phyloP scores from a whole-genome alignment of 1,140 invertebrate species.

The Trichonephila clavipes region DNA sequence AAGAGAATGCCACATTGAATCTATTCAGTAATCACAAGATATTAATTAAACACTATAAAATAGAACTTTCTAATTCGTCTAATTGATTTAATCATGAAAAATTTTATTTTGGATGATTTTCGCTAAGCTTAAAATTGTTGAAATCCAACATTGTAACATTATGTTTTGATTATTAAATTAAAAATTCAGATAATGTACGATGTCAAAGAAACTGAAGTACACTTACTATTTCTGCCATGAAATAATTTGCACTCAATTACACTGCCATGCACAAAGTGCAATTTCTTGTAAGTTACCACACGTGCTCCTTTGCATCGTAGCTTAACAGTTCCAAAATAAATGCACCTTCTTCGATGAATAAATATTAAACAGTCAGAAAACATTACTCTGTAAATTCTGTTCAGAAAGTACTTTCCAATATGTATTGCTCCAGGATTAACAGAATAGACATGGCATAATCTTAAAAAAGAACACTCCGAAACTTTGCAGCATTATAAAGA shows the following conservation, averaged over 20 bases:
- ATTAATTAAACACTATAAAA: no score
- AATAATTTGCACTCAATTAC: constrained; percentile 41
- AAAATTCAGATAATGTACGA: neutral
- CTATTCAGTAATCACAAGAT: no score
- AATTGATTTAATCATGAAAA: no score
- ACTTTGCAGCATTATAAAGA: no score
- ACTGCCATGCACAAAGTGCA: constrained; percentile 61
- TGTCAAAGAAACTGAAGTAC: neutral
- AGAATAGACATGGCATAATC: no score
- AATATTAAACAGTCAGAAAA: neutral
- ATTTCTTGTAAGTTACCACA: neutral
- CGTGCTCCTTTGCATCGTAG: constrained; percentile 21
- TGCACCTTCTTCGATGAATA: neutral
- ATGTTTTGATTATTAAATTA: neutral
- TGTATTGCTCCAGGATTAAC: no score
- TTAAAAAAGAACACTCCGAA: no score
- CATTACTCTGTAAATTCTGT: neutral
- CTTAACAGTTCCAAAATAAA: constrained; percentile 13
- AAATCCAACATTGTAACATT: neutral
- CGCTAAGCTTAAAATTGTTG: neutral
- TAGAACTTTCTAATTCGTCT: no score
- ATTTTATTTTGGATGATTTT: neutral
- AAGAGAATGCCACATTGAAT: no score
- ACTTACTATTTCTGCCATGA: constrained; percentile 6
- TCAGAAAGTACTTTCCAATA: neutral